phyloP scores from a whole-genome alignment of 1,140 invertebrate genomes.

The Drosophila lacteicornis region DNA sequence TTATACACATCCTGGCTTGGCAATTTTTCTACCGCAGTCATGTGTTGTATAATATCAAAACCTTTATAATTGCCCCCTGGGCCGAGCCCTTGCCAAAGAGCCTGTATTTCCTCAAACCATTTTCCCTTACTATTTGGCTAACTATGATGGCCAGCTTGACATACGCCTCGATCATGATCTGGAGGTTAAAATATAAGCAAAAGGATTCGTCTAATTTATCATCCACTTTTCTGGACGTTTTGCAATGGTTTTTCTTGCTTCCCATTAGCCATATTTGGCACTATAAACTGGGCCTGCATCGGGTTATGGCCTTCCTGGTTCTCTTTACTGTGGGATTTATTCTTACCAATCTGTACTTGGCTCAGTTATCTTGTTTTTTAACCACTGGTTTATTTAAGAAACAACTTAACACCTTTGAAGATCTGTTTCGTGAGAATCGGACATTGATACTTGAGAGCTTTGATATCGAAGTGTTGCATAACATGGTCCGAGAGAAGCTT shows the following conservation, averaged over 20 bases:
- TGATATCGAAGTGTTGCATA: conserved; percentile 13
- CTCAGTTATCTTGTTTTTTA: conserved; percentile 25
- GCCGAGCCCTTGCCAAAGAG: conserved; percentile 32
- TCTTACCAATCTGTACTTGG: conserved; percentile 27
- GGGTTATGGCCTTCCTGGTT: conserved; percentile 9
- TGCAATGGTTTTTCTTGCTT: conserved; percentile 27
- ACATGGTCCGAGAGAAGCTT: neutral
- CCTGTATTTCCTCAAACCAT: conserved; percentile 34
- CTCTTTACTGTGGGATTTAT: conserved; percentile 32
- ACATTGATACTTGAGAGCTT: conserved; percentile 23
- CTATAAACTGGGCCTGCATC: conserved; percentile 2
- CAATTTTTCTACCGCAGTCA: conserved; percentile 25
- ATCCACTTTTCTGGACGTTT: conserved; percentile 16
- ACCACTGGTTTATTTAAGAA: conserved; percentile 27
- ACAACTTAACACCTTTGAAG: conserved; percentile 30
- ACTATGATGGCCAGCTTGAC: conserved; percentile 2
- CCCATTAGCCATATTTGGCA: conserved; percentile 12
- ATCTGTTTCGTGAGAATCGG: conserved; percentile 9
- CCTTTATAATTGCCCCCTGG: conserved; percentile 37
- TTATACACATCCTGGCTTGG: conserved; percentile 15
- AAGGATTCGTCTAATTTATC: conserved; percentile 1
- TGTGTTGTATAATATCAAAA: conserved; percentile 35
- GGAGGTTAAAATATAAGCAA: conserved; percentile 5
- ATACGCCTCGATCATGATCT: conserved; percentile 21
- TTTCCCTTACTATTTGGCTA: conserved; percentile 16